Conservation (phyloP, 2,888 invertebrate genomes). For the Alviniconcha strummeri region DNA sequence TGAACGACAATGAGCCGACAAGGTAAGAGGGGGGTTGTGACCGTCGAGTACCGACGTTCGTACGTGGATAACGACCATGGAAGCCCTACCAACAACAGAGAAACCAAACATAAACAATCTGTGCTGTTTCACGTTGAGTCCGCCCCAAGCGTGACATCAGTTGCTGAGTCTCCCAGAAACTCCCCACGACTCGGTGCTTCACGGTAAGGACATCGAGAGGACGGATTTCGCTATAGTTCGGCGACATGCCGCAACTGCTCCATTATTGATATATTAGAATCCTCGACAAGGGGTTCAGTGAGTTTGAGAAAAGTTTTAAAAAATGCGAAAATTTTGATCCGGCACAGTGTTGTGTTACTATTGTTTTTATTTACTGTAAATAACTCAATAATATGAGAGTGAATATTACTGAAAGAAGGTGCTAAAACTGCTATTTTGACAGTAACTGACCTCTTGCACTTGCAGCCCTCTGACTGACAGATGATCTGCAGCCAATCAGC, state of each 20-base stretch:
- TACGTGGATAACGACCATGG: conserved; percentile 14
- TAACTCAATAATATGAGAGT: too few species aligned
- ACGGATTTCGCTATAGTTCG: too few species aligned
- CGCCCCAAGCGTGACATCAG: conserved; percentile 4
- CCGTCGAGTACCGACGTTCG: conserved; percentile 28
- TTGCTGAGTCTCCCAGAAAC: conserved; percentile 15
- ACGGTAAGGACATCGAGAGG: background rate
- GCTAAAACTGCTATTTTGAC: too few species aligned
- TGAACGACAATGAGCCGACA: conserved; percentile 19
- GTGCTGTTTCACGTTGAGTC: conserved; percentile 28
- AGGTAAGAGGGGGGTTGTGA: conserved; percentile 20
- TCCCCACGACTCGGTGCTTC: conserved; percentile 12
- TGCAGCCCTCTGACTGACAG: too few species aligned
- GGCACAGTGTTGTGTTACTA: background rate
- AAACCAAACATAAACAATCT: conserved; percentile 28
- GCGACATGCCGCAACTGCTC: background rate
- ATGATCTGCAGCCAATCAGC: too few species aligned
- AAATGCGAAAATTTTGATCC: too few species aligned
- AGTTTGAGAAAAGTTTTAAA: background rate
- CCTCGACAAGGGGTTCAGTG: background rate
- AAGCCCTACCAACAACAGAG: conserved; percentile 22
- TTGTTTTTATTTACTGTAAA: background rate
- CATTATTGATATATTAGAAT: too few species aligned
- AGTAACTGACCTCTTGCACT: too few species aligned
- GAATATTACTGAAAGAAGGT: too few species aligned